phyloP scores from a whole-genome alignment of 2,888 invertebrate genomes.

The Athalia circularis region DNA sequence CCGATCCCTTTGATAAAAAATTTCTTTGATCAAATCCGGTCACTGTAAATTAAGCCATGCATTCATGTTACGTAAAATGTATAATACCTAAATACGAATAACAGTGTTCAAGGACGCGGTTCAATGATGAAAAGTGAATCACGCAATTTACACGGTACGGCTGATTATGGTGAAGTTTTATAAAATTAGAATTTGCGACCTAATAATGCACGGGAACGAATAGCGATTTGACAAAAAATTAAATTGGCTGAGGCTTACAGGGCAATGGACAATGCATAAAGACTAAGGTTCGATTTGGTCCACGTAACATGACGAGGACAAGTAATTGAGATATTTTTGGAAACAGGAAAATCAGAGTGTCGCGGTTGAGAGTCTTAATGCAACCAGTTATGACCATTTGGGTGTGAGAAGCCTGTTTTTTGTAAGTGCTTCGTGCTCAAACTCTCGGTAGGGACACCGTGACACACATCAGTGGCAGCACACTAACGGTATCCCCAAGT shows the following conservation, averaged over 20 bases:
- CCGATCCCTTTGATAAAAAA: neutral
- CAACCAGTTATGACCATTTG: conserved; percentile 37
- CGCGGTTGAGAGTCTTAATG: conserved; percentile 18
- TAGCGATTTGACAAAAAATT: neutral
- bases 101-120: too few species aligned
- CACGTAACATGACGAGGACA: neutral
- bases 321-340: conserved; percentile 3
- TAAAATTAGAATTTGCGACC: too few species aligned
- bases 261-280: too few species aligned
- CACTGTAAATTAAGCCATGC: neutral
- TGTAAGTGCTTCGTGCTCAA: conserved; percentile 32
- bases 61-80: too few species aligned
- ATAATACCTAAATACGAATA: too few species aligned
- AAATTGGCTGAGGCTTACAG: neutral
- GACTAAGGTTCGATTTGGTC: neutral
- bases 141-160: too few species aligned
- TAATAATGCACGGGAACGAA: neutral
- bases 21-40: neutral
- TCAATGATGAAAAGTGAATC: too few species aligned
- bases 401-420: conserved; percentile 41
- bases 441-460: conserved; percentile 62
- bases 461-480: conserved; percentile 72
- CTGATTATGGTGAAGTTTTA: too few species aligned
- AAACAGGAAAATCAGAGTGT: conserved; percentile 21
- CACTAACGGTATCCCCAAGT: conserved; percentile 68